Conservation (phyloP, 2,797 vertebrate genomes). For the Thripadectes ignobilis region DNA sequence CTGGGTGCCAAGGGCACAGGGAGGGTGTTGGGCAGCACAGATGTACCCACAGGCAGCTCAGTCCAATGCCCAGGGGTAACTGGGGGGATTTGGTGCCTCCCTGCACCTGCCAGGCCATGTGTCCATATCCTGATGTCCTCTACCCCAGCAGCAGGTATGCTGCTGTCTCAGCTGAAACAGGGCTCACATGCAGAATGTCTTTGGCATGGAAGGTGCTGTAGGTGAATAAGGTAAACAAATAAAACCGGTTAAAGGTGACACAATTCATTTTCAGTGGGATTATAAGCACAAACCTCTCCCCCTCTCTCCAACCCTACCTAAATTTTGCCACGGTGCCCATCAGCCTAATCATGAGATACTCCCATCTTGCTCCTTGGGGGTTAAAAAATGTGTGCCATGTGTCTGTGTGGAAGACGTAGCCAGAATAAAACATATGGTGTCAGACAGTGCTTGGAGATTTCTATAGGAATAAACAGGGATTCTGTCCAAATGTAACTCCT, state of each 20-base stretch:
- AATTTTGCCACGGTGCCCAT: not conserved
- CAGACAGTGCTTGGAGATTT: slow-evolving; percentile 25
- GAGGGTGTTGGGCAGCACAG: not conserved
- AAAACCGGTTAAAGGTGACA: not conserved
- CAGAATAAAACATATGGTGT: slow-evolving; percentile 38
- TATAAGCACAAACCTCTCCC: not conserved
- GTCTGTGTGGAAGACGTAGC: not conserved
- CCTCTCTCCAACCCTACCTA: not conserved
- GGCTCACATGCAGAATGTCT: not conserved
- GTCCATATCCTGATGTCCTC: not conserved
- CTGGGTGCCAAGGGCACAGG: not conserved
- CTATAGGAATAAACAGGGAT: slow-evolving; percentile 2
- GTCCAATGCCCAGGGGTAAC: not conserved
- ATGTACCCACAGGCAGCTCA: rapidly evolving
- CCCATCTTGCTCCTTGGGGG: not conserved
- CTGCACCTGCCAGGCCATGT: not conserved
- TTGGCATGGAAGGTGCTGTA: not conserved
- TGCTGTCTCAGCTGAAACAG: not conserved
- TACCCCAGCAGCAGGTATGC: not conserved
- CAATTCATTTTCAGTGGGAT: not conserved
- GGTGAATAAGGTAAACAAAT: not conserved
- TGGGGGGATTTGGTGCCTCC: not conserved
- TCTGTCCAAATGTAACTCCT: slow-evolving; percentile 29
- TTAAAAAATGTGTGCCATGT: not conserved
- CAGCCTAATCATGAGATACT: not conserved